These are phyloP conservation scores for Fistularia tabacaria DNA, from an alignment of 2,797 vertebrate species.

Conservation along the genomic window DNA sequence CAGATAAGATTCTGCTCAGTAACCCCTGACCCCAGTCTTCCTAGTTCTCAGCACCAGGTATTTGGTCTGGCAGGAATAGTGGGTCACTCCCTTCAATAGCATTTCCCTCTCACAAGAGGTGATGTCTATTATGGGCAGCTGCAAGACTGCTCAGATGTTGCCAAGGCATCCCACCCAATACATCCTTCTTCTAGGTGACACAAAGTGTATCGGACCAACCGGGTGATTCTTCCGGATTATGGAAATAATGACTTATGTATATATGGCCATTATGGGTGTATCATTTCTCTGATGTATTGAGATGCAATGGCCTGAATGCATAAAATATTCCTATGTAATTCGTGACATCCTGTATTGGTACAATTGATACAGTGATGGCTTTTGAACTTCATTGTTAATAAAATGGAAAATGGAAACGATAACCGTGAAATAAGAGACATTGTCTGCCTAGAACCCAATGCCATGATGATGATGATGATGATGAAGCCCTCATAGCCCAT, in stretches of 20 bases:
- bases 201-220: not conserved
- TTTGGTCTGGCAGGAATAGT: conserved; percentile 67
- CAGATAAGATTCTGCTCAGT: conserved; percentile 67
- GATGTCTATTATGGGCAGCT: conserved; percentile 55
- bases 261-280: too few relatives aligned
- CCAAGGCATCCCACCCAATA: conserved; percentile 6
- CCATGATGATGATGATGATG: too few relatives aligned
- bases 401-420: too few relatives aligned
- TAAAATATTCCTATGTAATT: too few relatives aligned
- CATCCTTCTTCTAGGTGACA: not conserved
- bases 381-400: too few relatives aligned
- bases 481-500: too few relatives aligned
- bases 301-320: too few relatives aligned
- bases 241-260: not conserved
- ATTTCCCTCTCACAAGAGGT: conserved; percentile 63
- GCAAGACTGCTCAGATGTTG: conserved; percentile 11
- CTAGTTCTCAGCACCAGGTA: conserved; percentile 73
- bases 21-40: conserved; percentile 66
- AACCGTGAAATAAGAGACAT: too few relatives aligned
- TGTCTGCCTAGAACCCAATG: too few relatives aligned
- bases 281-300: too few relatives aligned
- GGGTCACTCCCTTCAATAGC: conserved; percentile 63
- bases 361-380: too few relatives aligned
- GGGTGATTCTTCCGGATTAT: not conserved
- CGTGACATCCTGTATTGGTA: too few relatives aligned